phyloP scores from a whole-genome alignment of 1,140 invertebrate species.

The Aphelinus atriplicis region DNA sequence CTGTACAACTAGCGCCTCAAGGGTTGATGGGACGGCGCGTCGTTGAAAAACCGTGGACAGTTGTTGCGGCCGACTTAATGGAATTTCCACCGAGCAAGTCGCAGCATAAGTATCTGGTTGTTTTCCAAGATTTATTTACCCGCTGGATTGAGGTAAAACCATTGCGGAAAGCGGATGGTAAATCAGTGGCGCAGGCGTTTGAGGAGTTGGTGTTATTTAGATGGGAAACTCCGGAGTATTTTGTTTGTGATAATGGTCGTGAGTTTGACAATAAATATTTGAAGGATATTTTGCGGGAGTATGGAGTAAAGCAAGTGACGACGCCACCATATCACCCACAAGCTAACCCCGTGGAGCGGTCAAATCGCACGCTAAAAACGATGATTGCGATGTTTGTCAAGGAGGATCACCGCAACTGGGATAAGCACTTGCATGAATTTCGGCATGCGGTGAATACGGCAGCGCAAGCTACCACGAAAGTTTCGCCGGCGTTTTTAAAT shows the following conservation, averaged over 20 bases:
- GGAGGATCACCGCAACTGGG: constrained; percentile 41
- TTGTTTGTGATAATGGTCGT: constrained; percentile 32
- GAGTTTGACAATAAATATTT: constrained; percentile 30
- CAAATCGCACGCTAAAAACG: constrained; percentile 58
- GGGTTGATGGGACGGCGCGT: too few species aligned
- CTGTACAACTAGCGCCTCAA: too few species aligned
- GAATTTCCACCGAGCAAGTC: too few species aligned
- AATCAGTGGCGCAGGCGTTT: too few species aligned
- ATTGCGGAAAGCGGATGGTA: too few species aligned
- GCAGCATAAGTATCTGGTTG: too few species aligned
- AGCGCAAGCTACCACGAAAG: neutral
- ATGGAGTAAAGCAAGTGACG: constrained; percentile 51
- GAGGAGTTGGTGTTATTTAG: constrained; percentile 5
- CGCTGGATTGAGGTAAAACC: too few species aligned
- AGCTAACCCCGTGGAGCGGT: constrained; percentile 58
- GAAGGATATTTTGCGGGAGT: constrained; percentile 15
- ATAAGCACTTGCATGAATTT: constrained; percentile 34
- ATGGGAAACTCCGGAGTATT: constrained; percentile 29
- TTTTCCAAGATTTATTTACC: too few species aligned
- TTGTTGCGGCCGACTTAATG: too few species aligned
- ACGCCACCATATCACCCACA: constrained; percentile 56
- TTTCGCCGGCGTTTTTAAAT: constrained; percentile 28
- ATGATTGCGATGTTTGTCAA: constrained; percentile 51
- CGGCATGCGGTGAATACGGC: constrained; percentile 27
- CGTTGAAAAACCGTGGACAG: neutral